phyloP scores from a whole-genome alignment of 2,113 vertebrate species.

The Dascyllus trimaculatus region DNA sequence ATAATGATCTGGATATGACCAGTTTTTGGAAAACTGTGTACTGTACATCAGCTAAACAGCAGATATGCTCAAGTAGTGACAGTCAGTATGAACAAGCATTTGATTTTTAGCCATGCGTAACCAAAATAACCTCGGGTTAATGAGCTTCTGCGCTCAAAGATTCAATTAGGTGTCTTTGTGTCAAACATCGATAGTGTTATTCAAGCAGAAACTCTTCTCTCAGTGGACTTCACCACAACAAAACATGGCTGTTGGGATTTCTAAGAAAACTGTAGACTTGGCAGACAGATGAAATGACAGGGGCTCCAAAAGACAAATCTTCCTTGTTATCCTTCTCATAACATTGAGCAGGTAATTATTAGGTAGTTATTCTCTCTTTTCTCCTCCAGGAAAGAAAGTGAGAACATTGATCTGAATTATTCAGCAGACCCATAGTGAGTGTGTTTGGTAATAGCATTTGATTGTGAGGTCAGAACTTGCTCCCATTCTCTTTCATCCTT shows the following conservation, averaged over 20 bases:
- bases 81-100: neutral
- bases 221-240: conserved; percentile 26
- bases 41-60: neutral
- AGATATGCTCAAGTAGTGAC: neutral
- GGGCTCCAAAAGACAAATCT: conserved; percentile 22
- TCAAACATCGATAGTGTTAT: conserved; percentile 45
- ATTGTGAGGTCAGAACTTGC: conserved; percentile 10
- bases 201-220: conserved; percentile 19
- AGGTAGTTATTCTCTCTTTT: conserved; percentile 25
- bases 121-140: conserved; percentile 33
- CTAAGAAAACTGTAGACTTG: conserved; percentile 11
- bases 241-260: neutral
- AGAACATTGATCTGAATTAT: conserved; percentile 35
- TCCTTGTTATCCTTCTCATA: conserved; percentile 12
- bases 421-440: neutral
- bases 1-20: neutral
- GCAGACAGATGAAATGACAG: conserved; percentile 3
- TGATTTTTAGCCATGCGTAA: conserved; percentile 3
- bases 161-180: conserved; percentile 31
- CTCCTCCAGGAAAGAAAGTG: neutral
- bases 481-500: neutral
- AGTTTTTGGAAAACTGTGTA: neutral
- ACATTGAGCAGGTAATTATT: conserved; percentile 39
- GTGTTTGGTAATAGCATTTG: conserved; percentile 8
- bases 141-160: conserved; percentile 19